phyloP scores from a whole-genome alignment of 1,140 invertebrate species.

The Conopomorpha cramerella region DNA sequence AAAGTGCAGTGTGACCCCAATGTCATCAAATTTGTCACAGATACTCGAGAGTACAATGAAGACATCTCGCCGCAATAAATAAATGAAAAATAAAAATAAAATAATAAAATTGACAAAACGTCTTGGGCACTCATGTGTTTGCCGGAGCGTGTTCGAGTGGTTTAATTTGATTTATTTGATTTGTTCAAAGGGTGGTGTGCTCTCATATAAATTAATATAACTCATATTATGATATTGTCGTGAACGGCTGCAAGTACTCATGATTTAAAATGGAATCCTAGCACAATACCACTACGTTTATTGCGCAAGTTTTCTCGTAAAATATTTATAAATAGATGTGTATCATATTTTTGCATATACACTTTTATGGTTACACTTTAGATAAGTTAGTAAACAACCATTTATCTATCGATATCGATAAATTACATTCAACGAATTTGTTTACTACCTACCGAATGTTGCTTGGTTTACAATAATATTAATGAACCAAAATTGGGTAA shows the following conservation, averaged over 20 bases:
- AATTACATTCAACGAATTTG: no score
- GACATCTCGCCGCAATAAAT: slow-evolving; percentile 26
- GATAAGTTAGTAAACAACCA: no score
- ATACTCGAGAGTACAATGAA: slow-evolving; percentile 45
- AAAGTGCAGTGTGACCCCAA: slow-evolving; percentile 34
- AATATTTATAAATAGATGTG: no score
- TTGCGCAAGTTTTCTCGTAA: no score
- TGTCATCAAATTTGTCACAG: slow-evolving; percentile 59
- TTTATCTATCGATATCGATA: no score
- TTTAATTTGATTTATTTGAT: slow-evolving; percentile 58
- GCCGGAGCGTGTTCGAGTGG: slow-evolving; percentile 36
- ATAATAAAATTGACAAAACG: slow-evolving; percentile 61
- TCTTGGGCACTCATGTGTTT: slow-evolving; percentile 52
- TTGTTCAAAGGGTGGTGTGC: slow-evolving; percentile 43
- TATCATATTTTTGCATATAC: no score
- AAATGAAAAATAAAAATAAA: slow-evolving; percentile 57
- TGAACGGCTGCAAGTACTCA: neutral
- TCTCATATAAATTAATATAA: slow-evolving; percentile 27
- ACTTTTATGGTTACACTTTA: no score
- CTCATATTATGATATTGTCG: neutral
- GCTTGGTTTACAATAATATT: no score
- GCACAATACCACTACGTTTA: no score
- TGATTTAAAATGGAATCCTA: no score
- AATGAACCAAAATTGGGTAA: no score
- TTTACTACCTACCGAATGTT: no score